Evolutionary conservation across 2,888 invertebrate genomes (phyloP).

Genomic region (Nymphalis urticae): DNA sequence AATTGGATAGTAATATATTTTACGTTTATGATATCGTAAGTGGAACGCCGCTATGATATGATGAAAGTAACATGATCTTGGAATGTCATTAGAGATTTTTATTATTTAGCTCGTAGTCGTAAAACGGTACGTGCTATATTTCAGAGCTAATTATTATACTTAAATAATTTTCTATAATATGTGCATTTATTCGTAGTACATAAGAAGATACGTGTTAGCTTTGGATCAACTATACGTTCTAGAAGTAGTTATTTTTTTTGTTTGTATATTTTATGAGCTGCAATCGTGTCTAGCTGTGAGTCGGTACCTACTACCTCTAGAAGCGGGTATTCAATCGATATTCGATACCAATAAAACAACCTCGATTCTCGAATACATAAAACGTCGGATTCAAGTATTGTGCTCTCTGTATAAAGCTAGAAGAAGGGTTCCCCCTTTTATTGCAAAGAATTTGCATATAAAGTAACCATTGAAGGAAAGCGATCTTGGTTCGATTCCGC

Average conservation of each 20-base stretch:
- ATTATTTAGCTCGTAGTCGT: slow-evolving; percentile 63
- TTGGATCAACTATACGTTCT: too few relatives aligned
- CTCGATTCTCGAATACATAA: slow-evolving; percentile 80
- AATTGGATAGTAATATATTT: slow-evolving; percentile 67
- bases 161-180: not conserved
- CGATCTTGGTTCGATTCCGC: slow-evolving; percentile 73
- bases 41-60: slow-evolving; percentile 61
- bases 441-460: slow-evolving; percentile 80
- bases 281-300: too few relatives aligned
- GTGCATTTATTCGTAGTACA: too few relatives aligned
- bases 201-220: too few relatives aligned
- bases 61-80: slow-evolving; percentile 59
- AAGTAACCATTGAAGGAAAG: slow-evolving; percentile 82
- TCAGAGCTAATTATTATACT: slow-evolving; percentile 37
- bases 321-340: slow-evolving; percentile 61
- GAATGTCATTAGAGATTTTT: slow-evolving; percentile 74
- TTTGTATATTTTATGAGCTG: too few relatives aligned
- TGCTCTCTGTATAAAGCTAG: slow-evolving; percentile 75
- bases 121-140: slow-evolving; percentile 60
- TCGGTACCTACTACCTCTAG: too few relatives aligned
- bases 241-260: too few relatives aligned
- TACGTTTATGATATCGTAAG: slow-evolving; percentile 57
- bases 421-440: slow-evolving; percentile 79
- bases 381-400: slow-evolving; percentile 75
- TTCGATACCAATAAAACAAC: slow-evolving; percentile 78